Percentiles rank a stretch among this genome's conserved stretches.
Conservation (phyloP, 1,140 invertebrate genomes). For the Antheraea pernyi region DNA sequence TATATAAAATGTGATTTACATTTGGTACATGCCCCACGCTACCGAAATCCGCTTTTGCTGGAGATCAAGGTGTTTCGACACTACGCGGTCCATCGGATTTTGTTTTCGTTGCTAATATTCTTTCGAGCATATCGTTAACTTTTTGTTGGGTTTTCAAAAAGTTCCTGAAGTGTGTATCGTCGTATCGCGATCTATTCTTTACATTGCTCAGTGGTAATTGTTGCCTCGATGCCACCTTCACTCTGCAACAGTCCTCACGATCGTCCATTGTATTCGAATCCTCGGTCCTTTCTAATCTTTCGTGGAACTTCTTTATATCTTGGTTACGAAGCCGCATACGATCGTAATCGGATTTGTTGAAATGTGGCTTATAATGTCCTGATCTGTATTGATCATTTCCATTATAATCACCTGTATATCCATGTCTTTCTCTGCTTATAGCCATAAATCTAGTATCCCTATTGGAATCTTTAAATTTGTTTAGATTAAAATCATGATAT, state of each 20-base stretch:
- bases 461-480: neutral
- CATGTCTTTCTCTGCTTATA: neutral
- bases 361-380: constrained; percentile 1
- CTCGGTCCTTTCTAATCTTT: constrained; percentile 46
- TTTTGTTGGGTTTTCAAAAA: constrained; percentile 65
- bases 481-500: neutral
- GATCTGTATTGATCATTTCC: neutral
- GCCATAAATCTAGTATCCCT: neutral
- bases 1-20: no score
- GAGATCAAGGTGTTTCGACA: constrained; percentile 41
- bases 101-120: constrained; percentile 45
- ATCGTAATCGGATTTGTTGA: constrained; percentile 4
- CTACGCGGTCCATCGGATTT: constrained; percentile 30
- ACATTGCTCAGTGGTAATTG: constrained; percentile 38
- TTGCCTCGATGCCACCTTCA: constrained; percentile 42
- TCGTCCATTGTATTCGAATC: constrained; percentile 17
- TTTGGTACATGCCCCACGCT: no score
- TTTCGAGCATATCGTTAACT: constrained; percentile 63
- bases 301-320: constrained; percentile 41
- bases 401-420: neutral
- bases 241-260: constrained; percentile 34
- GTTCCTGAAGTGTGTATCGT: constrained; percentile 56
- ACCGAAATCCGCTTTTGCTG: neutral
- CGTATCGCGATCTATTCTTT: constrained; percentile 35
- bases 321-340: constrained; percentile 1